A percentile compares a stretch with the other conserved stretches of the same genome.
These are phyloP conservation scores for Drosophila funebris DNA, from an alignment of 1,140 invertebrate species.

Conservation along the genomic window DNA sequence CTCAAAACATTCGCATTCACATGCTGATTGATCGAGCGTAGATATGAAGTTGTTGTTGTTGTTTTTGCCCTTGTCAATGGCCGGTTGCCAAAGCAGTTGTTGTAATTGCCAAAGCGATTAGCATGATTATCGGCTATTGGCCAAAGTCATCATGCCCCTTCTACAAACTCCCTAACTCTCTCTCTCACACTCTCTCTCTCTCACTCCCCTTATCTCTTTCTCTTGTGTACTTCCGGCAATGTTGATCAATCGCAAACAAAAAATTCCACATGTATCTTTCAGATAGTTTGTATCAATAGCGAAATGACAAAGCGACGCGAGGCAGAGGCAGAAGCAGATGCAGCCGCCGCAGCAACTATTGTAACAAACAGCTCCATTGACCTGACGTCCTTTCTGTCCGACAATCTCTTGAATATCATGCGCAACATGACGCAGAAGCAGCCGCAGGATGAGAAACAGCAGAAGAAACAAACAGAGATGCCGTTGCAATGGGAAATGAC, in stretches of 20 bases:
- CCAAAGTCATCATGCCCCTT: not conserved
- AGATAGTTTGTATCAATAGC: slow-evolving; percentile 80
- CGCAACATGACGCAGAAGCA: slow-evolving; percentile 37
- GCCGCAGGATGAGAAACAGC: slow-evolving; percentile 5
- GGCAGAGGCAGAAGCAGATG: slow-evolving; percentile 37
- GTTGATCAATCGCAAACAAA: slow-evolving; percentile 70
- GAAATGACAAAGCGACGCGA: slow-evolving; percentile 64
- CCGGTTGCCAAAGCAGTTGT: slow-evolving; percentile 4
- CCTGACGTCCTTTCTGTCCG: slow-evolving; percentile 45
- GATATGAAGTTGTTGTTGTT: not conserved
- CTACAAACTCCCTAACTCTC: not conserved
- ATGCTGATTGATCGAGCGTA: slow-evolving; percentile 24
- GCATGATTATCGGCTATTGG: slow-evolving; percentile 9
- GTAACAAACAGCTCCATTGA: slow-evolving; percentile 6
- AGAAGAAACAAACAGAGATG: not conserved
- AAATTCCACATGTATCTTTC: slow-evolving; percentile 70
- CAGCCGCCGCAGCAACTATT: slow-evolving; percentile 13
- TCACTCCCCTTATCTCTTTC: not conserved
- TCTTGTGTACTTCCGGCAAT: slow-evolving; percentile 45
- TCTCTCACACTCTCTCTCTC: not conserved
- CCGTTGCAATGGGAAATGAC: not conserved
- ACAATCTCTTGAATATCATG: slow-evolving; percentile 39
- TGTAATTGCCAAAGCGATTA: slow-evolving; percentile 18
- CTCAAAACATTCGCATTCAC: slow-evolving; percentile 11
- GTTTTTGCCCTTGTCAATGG: not conserved